Conservation (phyloP, 2,797 vertebrate species). For the Syngnathus rostellatus region DNA sequence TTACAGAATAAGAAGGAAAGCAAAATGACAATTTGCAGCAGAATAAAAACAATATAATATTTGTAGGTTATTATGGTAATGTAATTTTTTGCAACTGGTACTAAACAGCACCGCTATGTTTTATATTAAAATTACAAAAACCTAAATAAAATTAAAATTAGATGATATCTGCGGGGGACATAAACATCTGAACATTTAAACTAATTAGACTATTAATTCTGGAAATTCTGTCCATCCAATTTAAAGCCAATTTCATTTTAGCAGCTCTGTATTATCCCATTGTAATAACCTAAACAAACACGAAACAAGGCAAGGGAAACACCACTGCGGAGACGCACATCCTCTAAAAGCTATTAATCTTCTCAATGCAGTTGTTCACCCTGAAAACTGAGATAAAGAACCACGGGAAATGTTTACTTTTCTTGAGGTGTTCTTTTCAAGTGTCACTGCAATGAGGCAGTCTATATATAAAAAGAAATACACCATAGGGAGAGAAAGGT, state of each 20-base stretch:
- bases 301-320: conserved; percentile 53
- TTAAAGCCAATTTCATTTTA: conserved; percentile 45
- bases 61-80: not conserved
- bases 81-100: not conserved
- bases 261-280: conserved; percentile 56
- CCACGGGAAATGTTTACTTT: conserved; percentile 71
- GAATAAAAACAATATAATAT: not conserved
- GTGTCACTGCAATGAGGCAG: conserved; percentile 31
- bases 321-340: conserved; percentile 63
- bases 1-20: not conserved
- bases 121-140: not conserved
- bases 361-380: conserved; percentile 66
- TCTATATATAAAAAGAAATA: conserved; percentile 10
- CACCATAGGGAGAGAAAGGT: conserved; percentile 3
- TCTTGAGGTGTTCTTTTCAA: conserved; percentile 55
- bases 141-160: not conserved
- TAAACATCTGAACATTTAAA: not conserved
- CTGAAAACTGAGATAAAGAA: conserved; percentile 73
- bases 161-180: not conserved
- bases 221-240: conserved; percentile 36
- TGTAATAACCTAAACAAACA: conserved; percentile 72
- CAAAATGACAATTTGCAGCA: not conserved
- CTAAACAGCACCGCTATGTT: not conserved
- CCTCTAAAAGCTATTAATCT: conserved; percentile 72
- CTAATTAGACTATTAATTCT: conserved; percentile 15